Conservation (phyloP, 2,888 invertebrate genomes). For the Neocrepidodera transversa region DNA sequence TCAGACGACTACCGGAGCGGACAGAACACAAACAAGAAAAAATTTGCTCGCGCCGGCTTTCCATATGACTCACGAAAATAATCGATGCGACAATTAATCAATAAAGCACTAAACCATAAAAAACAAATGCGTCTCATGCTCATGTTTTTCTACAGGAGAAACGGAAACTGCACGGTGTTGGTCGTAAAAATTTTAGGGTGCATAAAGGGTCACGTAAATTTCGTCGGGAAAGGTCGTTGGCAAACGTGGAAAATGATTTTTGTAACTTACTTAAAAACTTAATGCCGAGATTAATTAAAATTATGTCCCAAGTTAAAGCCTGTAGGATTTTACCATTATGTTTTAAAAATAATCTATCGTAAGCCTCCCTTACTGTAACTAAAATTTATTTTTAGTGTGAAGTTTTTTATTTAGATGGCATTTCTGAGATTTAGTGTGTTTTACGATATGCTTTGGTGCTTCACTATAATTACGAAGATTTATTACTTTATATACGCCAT, state of each 20-base stretch:
- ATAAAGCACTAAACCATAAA: conserved; percentile 5
- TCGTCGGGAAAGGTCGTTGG: conserved; percentile 10
- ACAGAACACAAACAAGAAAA: background rate
- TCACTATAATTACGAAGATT: conserved; percentile 2
- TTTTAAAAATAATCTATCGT: too few relatives aligned
- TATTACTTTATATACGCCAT: conserved; percentile 6
- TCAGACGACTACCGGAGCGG: too few relatives aligned
- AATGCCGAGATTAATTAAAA: too few relatives aligned
- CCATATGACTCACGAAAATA: conserved; percentile 18
- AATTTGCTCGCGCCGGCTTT: conserved; percentile 2
- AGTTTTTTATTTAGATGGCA: background rate
- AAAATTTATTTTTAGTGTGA: background rate
- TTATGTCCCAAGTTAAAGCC: too few relatives aligned
- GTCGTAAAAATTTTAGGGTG: conserved; percentile 21
- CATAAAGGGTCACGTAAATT: conserved; percentile 22
- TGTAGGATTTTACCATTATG: too few relatives aligned
- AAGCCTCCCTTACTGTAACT: too few relatives aligned
- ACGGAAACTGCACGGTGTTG: conserved; percentile 16
- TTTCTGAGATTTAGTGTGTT: conserved; percentile 5
- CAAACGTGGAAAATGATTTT: conserved; percentile 18
- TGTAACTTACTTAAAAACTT: too few relatives aligned
- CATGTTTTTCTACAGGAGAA: background rate
- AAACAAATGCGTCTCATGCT: background rate
- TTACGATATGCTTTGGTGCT: conserved; percentile 8
- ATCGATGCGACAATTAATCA: conserved; percentile 7